A percentile compares a stretch with the other conserved stretches of the same genome.
Conservation (phyloP, 2,888 invertebrate species). For the Lithodes maja region DNA sequence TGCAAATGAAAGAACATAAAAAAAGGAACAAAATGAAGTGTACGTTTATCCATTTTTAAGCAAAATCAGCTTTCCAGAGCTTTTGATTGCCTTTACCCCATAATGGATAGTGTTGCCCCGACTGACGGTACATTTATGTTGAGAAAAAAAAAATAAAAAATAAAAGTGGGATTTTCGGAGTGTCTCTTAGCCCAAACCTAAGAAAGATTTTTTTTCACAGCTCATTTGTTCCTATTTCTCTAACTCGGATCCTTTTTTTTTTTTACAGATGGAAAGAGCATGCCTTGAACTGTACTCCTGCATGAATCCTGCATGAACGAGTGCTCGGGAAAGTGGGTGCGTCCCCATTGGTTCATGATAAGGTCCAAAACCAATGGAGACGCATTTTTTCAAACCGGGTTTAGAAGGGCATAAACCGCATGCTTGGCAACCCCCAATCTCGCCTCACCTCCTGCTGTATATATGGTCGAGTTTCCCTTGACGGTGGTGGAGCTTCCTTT, state of each 20-base stretch:
- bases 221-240: not conserved
- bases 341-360: not conserved
- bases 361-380: not conserved
- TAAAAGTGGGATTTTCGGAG: not conserved
- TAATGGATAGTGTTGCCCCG: too few relatives aligned
- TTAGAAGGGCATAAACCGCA: not conserved
- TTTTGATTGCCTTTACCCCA: too few relatives aligned
- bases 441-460: not conserved
- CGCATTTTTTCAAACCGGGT: not conserved
- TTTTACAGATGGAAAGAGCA: not conserved
- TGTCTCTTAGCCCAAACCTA: not conserved
- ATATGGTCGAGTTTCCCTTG: not conserved
- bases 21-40: too few relatives aligned
- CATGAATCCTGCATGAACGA: not conserved
- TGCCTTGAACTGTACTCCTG: not conserved
- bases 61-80: too few relatives aligned
- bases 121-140: not conserved
- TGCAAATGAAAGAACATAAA: too few relatives aligned
- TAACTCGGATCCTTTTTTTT: not conserved
- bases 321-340: not conserved
- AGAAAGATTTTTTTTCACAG: not conserved
- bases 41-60: too few relatives aligned
- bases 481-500: not conserved
- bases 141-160: not conserved
- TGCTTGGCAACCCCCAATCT: not conserved